A percentile compares a stretch with the other conserved stretches of the same genome.
Conservation (phyloP, 1,140 invertebrate species). For the Apis dorsata region DNA sequence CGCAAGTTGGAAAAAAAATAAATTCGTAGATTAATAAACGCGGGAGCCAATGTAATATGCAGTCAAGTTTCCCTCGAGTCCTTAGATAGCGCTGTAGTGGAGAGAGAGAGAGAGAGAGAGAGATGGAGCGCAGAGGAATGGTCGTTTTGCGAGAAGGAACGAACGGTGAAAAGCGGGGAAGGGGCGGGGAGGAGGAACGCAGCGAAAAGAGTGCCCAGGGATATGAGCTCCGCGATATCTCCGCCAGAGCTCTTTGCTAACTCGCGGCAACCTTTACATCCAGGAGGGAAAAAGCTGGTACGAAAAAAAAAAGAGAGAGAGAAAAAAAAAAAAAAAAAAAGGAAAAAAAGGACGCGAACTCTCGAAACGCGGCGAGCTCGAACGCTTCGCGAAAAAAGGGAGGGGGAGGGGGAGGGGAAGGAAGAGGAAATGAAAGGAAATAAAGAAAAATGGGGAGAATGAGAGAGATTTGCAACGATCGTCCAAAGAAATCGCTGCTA, state of each 20-base stretch:
- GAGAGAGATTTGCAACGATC: constrained; percentile 10
- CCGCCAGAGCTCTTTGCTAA: constrained; percentile 54
- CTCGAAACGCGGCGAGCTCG: constrained; percentile 20
- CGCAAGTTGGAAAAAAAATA: not conserved
- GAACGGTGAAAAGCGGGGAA: constrained; percentile 36
- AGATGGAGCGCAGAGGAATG: constrained; percentile 30
- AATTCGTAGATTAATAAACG: constrained; percentile 45
- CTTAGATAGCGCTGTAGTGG: constrained; percentile 50
- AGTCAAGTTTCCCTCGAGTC: constrained; percentile 48
- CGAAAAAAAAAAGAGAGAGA: not conserved
- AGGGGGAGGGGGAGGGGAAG: not conserved
- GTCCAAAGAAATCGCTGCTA: constrained; percentile 28
- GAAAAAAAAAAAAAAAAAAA: too few species aligned
- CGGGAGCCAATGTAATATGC: constrained; percentile 26
- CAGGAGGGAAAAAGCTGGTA: constrained; percentile 25
- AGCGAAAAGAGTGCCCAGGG: constrained; percentile 58
- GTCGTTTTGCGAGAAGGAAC: constrained; percentile 60
- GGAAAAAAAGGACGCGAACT: too few species aligned
- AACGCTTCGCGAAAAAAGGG: not conserved
- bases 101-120: too few species aligned
- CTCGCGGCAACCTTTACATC: constrained; percentile 58
- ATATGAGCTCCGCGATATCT: constrained; percentile 62
- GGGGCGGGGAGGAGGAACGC: not conserved
- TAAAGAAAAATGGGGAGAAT: not conserved
- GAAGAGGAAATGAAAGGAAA: not conserved